Evolutionary conservation across 2,888 invertebrate genomes (phyloP).

Genomic region (Hipparchia sbordonii): DNA sequence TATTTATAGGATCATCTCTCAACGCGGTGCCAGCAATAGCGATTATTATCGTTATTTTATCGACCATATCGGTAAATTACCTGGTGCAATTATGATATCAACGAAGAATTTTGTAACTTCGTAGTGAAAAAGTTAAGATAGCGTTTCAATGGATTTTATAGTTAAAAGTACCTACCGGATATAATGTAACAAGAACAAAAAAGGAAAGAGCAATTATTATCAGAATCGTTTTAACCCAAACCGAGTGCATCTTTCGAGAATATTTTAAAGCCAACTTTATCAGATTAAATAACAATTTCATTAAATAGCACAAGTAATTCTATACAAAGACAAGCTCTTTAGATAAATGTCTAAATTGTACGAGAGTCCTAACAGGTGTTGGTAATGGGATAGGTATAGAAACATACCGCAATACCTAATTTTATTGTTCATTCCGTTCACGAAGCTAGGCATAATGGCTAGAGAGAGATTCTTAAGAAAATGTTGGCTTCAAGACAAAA

Average conservation of each 20-base stretch:
- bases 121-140: slow-evolving; percentile 33
- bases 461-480: slow-evolving; percentile 6
- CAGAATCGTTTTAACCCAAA: slow-evolving; percentile 2
- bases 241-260: slow-evolving; percentile 18
- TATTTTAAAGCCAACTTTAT: slow-evolving; percentile 18
- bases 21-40: slow-evolving; percentile 38
- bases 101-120: slow-evolving; percentile 36
- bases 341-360: not conserved
- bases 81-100: slow-evolving; percentile 42
- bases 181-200: slow-evolving; percentile 20
- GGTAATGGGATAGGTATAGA: not conserved
- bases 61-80: slow-evolving; percentile 42
- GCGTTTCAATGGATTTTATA: slow-evolving; percentile 27
- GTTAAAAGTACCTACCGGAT: slow-evolving; percentile 12
- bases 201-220: slow-evolving; percentile 21
- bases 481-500: not conserved
- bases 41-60: slow-evolving; percentile 43
- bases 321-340: not conserved
- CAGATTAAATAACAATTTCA: slow-evolving; percentile 17
- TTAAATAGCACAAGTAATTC: slow-evolving; percentile 7
- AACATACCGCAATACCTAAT: no score
- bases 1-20: slow-evolving; percentile 43
- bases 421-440: not conserved
- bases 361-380: not conserved
- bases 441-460: not conserved